A percentile compares a stretch with the other conserved stretches of the same genome.
phyloP scores from a whole-genome alignment of 2,797 vertebrate genomes.

The Rachycentron canadum region DNA sequence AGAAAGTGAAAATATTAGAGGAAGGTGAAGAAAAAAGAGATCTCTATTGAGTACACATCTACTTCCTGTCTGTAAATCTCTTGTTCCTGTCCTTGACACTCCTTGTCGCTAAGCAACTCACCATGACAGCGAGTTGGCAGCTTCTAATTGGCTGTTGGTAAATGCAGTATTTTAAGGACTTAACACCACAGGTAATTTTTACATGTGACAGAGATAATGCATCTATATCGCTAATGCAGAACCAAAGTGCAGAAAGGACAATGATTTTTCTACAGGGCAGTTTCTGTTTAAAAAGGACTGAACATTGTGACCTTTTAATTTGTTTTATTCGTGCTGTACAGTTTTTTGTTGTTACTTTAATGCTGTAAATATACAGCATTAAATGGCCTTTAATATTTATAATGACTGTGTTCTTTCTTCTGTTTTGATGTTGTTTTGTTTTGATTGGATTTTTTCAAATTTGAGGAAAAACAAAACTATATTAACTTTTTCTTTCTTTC shows the following conservation, averaged over 20 bases:
- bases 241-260: background rate
- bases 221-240: constrained; percentile 8
- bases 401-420: background rate
- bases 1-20: background rate
- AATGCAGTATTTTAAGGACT: constrained; percentile 32
- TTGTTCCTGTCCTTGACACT: constrained; percentile 58
- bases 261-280: constrained; percentile 7
- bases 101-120: constrained; percentile 62
- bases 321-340: too few species aligned
- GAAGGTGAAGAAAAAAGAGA: background rate
- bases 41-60: constrained; percentile 2
- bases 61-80: constrained; percentile 56
- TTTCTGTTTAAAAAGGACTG: constrained; percentile 24
- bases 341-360: background rate
- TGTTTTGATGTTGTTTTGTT: constrained; percentile 7
- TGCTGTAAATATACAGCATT: background rate
- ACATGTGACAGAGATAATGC: background rate
- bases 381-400: background rate
- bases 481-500: background rate
- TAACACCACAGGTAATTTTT: background rate
- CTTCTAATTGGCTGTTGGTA: constrained; percentile 44
- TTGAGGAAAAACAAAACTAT: constrained; percentile 5
- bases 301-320: constrained; percentile 7
- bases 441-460: constrained; percentile 12
- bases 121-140: constrained; percentile 49